Conservation (phyloP, 2,113 vertebrate genomes). For the Morone saxatilis region DNA sequence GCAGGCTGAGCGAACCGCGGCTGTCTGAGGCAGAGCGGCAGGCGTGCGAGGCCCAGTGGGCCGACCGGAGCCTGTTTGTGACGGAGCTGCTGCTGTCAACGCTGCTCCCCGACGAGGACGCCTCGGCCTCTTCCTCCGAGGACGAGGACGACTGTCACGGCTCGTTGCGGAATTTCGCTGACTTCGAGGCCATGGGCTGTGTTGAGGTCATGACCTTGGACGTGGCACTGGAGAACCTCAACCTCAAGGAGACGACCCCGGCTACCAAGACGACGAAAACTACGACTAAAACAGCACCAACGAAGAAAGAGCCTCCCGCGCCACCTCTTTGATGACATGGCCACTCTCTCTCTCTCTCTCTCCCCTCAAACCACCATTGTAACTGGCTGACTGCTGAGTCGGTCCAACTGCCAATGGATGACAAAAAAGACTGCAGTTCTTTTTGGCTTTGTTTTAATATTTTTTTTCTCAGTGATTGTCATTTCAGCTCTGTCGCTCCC, state of each 20-base stretch:
- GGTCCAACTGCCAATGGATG: slow-evolving; percentile 96
- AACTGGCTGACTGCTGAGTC: slow-evolving; percentile 83
- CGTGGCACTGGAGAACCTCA: slow-evolving; percentile 99
- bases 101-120: slow-evolving; percentile 93
- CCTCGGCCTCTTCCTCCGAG: slow-evolving; percentile 86
- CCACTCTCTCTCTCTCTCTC: slow-evolving; percentile 70
- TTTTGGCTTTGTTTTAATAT: slow-evolving; percentile 77
- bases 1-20: slow-evolving; percentile 97
- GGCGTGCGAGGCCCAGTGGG: slow-evolving; percentile 93
- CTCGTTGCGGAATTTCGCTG: slow-evolving; percentile 91
- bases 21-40: slow-evolving; percentile 96
- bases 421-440: slow-evolving; percentile 90
- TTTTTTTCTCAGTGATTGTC: slow-evolving; percentile 91
- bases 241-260: slow-evolving; percentile 91
- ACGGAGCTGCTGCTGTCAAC: slow-evolving; percentile 99
- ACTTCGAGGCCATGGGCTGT: slow-evolving; percentile 99
- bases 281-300: slow-evolving; percentile 80
- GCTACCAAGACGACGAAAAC: slow-evolving; percentile 69
- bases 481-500: slow-evolving; percentile 96
- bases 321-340: slow-evolving; percentile 98
- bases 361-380: slow-evolving; percentile 70
- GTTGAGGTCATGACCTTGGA: slow-evolving; percentile 99
- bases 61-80: slow-evolving; percentile 96
- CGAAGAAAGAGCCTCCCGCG: slow-evolving; percentile 96
- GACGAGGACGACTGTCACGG: slow-evolving; percentile 91